Evolutionary conservation across 1,140 invertebrate species (phyloP).

Genomic region (Anastatus disparis): DNA sequence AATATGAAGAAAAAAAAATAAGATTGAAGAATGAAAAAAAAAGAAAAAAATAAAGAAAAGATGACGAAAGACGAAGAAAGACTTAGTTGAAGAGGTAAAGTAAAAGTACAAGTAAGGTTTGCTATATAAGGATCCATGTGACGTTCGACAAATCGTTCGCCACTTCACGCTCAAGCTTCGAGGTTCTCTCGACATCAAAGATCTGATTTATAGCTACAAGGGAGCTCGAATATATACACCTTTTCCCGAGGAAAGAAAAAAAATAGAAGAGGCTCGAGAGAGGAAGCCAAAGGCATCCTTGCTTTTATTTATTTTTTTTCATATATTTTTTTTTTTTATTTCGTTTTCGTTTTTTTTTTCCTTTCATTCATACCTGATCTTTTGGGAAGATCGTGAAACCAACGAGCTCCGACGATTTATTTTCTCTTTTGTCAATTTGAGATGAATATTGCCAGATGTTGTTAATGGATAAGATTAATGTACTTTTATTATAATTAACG

Average conservation of each 20-base stretch:
- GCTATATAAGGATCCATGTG: background rate
- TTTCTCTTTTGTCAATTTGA: background rate
- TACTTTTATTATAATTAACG: too few relatives aligned
- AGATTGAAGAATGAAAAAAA: too few relatives aligned
- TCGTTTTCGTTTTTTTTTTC: too few relatives aligned
- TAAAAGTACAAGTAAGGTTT: too few relatives aligned
- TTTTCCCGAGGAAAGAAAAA: too few relatives aligned
- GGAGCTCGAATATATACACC: background rate
- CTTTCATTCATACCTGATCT: background rate
- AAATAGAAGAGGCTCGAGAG: too few relatives aligned
- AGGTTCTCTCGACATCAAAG: slow-evolving; percentile 21
- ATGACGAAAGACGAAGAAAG: background rate
- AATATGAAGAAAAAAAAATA: too few relatives aligned
- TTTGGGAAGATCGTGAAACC: background rate
- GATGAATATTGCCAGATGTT: too few relatives aligned
- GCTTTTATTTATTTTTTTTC: background rate
- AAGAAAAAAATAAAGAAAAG: too few relatives aligned
- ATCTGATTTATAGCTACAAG: slow-evolving; percentile 33
- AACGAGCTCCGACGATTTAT: background rate
- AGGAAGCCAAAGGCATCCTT: background rate
- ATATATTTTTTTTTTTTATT: background rate
- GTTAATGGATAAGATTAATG: too few relatives aligned
- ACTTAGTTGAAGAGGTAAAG: background rate
- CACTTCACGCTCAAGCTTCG: too few relatives aligned
- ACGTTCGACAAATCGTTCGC: slow-evolving; percentile 33